Conservation (phyloP, 2,113 vertebrate species). For the Lonchura striata region DNA sequence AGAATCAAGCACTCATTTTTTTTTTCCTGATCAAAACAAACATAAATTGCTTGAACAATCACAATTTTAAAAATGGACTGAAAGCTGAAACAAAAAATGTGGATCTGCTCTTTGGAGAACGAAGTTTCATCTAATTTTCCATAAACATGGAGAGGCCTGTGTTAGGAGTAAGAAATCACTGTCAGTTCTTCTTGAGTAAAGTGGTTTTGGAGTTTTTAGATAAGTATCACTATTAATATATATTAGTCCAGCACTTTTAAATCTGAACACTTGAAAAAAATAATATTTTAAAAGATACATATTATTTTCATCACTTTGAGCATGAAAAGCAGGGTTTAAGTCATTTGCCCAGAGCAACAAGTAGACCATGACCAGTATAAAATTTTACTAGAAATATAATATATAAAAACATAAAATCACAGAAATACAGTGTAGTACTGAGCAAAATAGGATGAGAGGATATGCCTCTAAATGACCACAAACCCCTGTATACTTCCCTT, state of each 20-base stretch:
- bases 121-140: neutral
- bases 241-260: neutral
- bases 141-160: neutral
- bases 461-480: neutral
- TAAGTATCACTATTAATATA: neutral
- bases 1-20: neutral
- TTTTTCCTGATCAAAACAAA: neutral
- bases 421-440: neutral
- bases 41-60: neutral
- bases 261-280: neutral
- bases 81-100: neutral
- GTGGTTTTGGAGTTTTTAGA: neutral
- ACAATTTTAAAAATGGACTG: neutral
- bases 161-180: neutral
- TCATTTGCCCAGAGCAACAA: neutral
- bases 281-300: rapidly evolving
- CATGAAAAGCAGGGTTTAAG: neutral
- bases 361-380: neutral
- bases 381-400: neutral
- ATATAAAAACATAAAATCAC: neutral
- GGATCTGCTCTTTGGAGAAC: neutral
- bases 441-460: neutral
- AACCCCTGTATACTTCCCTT: neutral
- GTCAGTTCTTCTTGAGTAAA: neutral
- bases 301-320: neutral